Evolutionary conservation across 2,113 vertebrate species (phyloP).

Genomic region (Engystomops pustulosus): DNA sequence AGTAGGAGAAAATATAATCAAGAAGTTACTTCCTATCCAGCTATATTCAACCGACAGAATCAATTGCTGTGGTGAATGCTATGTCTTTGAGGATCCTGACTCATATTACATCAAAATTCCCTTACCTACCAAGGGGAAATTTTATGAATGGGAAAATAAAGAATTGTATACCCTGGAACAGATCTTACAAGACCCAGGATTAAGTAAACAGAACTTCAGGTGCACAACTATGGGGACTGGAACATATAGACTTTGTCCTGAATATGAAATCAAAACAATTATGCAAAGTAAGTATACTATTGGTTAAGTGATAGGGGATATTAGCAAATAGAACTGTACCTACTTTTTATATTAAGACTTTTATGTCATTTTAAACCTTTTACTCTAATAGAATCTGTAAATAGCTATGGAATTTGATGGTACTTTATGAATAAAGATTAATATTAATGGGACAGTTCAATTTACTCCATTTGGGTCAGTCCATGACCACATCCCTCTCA

Average conservation of each 20-base stretch:
- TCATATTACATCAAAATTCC: constrained; percentile 67
- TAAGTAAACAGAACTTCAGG: constrained; percentile 64
- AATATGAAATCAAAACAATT: constrained; percentile 80
- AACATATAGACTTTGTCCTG: constrained; percentile 70
- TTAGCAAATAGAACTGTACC: not conserved
- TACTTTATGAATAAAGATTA: too few relatives aligned
- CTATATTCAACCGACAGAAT: constrained; percentile 62
- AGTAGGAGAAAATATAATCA: constrained; percentile 64
- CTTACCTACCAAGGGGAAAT: constrained; percentile 66
- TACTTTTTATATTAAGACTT: not conserved
- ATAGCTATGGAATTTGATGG: too few relatives aligned
- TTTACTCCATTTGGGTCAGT: too few relatives aligned
- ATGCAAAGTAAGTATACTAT: constrained; percentile 82
- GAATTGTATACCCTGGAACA: constrained; percentile 71
- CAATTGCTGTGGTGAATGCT: constrained; percentile 68
- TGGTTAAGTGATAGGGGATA: not conserved
- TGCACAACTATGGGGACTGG: constrained; percentile 61
- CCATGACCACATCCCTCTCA: too few relatives aligned
- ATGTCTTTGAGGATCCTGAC: constrained; percentile 59
- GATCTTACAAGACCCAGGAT: constrained; percentile 68
- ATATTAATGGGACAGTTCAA: too few relatives aligned
- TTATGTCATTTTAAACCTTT: too few relatives aligned
- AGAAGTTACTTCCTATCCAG: constrained; percentile 63
- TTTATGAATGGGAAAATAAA: constrained; percentile 65
- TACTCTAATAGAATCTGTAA: too few relatives aligned